A percentile compares a stretch with the other conserved stretches of the same genome.
Conservation (phyloP, 2,797 vertebrate genomes). For the Cacajao melanocephalus region DNA sequence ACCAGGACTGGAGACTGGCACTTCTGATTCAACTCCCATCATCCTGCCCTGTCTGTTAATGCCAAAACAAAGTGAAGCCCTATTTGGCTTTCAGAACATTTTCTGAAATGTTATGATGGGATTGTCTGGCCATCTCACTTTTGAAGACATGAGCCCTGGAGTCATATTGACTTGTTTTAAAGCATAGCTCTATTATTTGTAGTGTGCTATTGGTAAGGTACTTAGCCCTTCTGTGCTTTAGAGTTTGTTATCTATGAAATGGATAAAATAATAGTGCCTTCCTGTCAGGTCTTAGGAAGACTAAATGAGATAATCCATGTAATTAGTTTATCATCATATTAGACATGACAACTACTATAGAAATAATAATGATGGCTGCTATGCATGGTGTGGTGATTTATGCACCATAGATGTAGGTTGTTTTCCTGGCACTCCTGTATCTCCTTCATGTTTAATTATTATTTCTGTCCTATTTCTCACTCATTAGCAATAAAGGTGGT, state of each 20-base stretch:
- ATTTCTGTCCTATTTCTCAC: not conserved
- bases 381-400: not conserved
- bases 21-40: not conserved
- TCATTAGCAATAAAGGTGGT: not conserved
- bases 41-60: not conserved
- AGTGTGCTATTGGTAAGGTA: not conserved
- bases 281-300: not conserved
- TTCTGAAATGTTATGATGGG: not conserved
- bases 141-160: not conserved
- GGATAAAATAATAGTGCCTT: not conserved
- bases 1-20: not conserved
- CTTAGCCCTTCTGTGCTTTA: not conserved
- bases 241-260: not conserved
- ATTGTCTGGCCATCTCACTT: not conserved
- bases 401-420: not conserved
- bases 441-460: not conserved
- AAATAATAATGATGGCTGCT: not conserved
- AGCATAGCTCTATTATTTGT: not conserved
- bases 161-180: not conserved
- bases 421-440: not conserved
- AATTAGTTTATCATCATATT: not conserved
- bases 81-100: not conserved
- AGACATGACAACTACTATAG: too few species aligned
- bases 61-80: not conserved
- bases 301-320: not conserved